phyloP scores from a whole-genome alignment of 1,140 invertebrate genomes.

The Drosophila tani region DNA sequence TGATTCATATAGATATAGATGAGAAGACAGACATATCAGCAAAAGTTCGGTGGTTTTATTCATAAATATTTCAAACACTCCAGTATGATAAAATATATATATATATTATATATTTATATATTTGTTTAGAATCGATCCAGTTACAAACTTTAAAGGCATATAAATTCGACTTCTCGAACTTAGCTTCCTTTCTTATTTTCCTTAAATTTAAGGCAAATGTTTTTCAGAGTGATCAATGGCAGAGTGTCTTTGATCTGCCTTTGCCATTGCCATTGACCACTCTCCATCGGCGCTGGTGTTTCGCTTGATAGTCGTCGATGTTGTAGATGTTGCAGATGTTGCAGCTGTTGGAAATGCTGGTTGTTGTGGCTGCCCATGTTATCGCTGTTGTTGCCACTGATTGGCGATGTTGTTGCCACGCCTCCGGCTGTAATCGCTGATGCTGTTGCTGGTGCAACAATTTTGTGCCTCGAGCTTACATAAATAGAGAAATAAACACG shows the following conservation, averaged over 20 bases:
- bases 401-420: slow-evolving; percentile 48
- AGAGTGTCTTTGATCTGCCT: too few relatives aligned
- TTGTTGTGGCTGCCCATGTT: slow-evolving; percentile 26
- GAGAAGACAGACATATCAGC: too few relatives aligned
- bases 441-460: slow-evolving; percentile 14
- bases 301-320: not conserved
- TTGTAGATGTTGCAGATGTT: slow-evolving; percentile 18
- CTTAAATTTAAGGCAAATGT: not conserved
- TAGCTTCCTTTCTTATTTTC: too few relatives aligned
- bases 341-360: slow-evolving; percentile 1
- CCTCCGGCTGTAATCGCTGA: slow-evolving; percentile 26
- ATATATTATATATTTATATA: too few relatives aligned
- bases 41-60: too few relatives aligned
- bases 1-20: too few relatives aligned
- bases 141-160: too few relatives aligned
- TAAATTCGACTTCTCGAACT: too few relatives aligned
- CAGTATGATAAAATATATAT: too few relatives aligned
- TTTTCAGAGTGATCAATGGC: not conserved
- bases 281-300: not conserved
- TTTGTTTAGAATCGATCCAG: too few relatives aligned
- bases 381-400: slow-evolving; percentile 43
- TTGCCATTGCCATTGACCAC: not conserved
- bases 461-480: slow-evolving; percentile 31
- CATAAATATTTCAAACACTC: too few relatives aligned
- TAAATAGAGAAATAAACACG: slow-evolving; percentile 34